These are phyloP conservation scores for Hesperophylax magnus DNA, from an alignment of 1,140 invertebrate species.

Conservation along the genomic window DNA sequence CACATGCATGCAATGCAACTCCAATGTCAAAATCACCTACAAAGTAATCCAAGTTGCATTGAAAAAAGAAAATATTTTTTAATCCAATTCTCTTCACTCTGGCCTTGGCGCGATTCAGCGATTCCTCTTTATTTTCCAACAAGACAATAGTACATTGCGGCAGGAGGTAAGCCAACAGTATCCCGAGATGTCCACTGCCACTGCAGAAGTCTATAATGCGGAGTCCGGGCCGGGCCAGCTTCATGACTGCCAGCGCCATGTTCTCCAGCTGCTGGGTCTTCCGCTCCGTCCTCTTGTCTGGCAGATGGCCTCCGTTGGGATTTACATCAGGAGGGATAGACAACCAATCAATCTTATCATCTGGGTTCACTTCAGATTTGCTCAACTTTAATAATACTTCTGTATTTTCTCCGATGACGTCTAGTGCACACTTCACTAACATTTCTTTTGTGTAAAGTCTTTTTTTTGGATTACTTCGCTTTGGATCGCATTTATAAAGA, in stretches of 20 bases:
- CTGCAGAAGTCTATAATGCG: constrained; percentile 95
- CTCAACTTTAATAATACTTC: constrained; percentile 62
- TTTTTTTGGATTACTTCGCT: constrained; percentile 80
- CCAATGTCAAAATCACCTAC: constrained; percentile 86
- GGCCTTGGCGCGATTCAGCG: constrained; percentile 80
- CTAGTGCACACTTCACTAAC: constrained; percentile 79
- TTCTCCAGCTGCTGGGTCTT: constrained; percentile 94
- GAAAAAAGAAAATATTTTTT: constrained; percentile 85
- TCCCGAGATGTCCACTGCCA: constrained; percentile 93
- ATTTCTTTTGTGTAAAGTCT: constrained; percentile 82
- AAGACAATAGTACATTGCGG: constrained; percentile 84
- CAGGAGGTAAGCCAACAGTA: constrained; percentile 85
- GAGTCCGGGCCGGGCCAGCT: constrained; percentile 74
- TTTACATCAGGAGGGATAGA: constrained; percentile 80
- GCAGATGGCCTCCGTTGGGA: constrained; percentile 84
- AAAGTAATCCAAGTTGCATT: constrained; percentile 91
- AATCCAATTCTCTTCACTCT: constrained; percentile 80
- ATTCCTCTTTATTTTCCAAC: constrained; percentile 94
- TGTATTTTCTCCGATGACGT: constrained; percentile 61
- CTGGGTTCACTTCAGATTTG: constrained; percentile 57
- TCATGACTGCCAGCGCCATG: constrained; percentile 83
- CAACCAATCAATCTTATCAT: constrained; percentile 73
- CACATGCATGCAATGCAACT: constrained; percentile 92
- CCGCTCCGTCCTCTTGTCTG: constrained; percentile 78
- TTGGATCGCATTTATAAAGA: constrained; percentile 85